Conservation (phyloP, 2,113 vertebrate species). For the Tetrax tetrax region DNA sequence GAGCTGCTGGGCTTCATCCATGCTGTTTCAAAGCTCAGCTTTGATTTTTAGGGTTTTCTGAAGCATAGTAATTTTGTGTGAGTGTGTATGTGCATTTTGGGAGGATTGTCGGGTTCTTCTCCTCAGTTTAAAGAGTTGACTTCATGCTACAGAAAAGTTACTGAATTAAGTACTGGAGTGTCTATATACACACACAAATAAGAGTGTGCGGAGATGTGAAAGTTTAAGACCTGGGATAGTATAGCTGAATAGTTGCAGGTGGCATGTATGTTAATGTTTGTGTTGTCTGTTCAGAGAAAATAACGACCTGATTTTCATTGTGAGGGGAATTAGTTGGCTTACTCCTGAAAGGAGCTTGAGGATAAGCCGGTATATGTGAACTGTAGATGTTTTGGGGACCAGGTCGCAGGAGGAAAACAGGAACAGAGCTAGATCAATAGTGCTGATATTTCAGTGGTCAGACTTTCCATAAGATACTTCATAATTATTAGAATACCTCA, state of each 20-base stretch:
- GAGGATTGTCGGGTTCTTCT: background rate
- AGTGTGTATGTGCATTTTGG: background rate
- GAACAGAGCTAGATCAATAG: background rate
- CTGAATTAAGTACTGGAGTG: background rate
- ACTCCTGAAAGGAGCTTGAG: background rate
- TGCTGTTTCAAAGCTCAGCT: background rate
- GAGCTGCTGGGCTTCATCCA: background rate
- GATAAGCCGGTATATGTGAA: background rate
- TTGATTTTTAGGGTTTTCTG: background rate
- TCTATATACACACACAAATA: background rate
- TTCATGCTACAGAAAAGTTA: background rate
- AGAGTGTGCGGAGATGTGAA: background rate
- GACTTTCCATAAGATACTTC: background rate
- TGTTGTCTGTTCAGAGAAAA: background rate
- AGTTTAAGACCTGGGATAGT: background rate
- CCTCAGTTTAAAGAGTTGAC: background rate
- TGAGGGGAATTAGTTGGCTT: background rate
- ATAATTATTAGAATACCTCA: background rate
- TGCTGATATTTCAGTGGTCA: background rate
- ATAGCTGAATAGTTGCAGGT: background rate
- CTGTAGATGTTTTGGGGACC: background rate
- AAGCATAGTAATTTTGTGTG: background rate
- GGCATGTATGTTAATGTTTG: background rate
- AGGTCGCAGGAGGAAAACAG: background rate
- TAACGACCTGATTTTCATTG: background rate